A percentile compares a stretch with the other conserved stretches of the same genome.
These are phyloP conservation scores for Tupaia tana DNA, from an alignment of 2,113 vertebrate species.

Conservation along the genomic window DNA sequence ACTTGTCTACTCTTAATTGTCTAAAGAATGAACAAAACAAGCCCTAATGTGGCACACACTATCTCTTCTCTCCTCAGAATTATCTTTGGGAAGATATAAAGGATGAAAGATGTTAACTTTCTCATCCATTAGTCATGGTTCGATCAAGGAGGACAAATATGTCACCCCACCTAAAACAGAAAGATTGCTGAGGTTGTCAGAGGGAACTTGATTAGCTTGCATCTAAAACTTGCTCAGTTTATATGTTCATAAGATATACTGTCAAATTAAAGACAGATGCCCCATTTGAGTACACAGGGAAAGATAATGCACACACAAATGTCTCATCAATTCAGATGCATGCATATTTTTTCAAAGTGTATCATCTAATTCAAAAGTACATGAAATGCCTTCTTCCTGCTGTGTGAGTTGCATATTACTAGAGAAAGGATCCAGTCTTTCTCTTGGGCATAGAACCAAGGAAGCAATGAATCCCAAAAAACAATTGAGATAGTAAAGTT, in stretches of 20 bases:
- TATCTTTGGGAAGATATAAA: slow-evolving; percentile 62
- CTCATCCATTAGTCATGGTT: slow-evolving; percentile 68
- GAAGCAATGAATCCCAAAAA: not conserved
- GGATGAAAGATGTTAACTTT: slow-evolving; percentile 63
- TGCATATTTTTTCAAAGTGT: slow-evolving; percentile 76
- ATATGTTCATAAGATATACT: slow-evolving; percentile 79
- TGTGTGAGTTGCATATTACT: slow-evolving; percentile 46
- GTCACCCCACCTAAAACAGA: slow-evolving; percentile 74
- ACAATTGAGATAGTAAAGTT: not conserved
- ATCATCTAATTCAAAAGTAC: slow-evolving; percentile 70
- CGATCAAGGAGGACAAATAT: slow-evolving; percentile 72
- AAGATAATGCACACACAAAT: slow-evolving; percentile 78
- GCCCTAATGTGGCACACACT: not conserved
- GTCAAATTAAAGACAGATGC: slow-evolving; percentile 78
- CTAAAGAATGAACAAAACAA: slow-evolving; percentile 61
- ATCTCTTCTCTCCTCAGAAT: slow-evolving; percentile 60
- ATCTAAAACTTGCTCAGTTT: slow-evolving; percentile 79
- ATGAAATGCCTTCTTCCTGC: slow-evolving; percentile 49
- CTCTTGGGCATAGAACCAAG: slow-evolving; percentile 18
- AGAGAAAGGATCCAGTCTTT: not conserved
- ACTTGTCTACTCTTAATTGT: slow-evolving; percentile 54
- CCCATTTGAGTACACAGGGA: slow-evolving; percentile 67
- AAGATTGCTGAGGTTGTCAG: slow-evolving; percentile 76
- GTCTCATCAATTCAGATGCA: slow-evolving; percentile 69
- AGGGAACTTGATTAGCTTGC: slow-evolving; percentile 76